Conservation (phyloP, 2,113 vertebrate species). For the Dissostichus mawsoni region DNA sequence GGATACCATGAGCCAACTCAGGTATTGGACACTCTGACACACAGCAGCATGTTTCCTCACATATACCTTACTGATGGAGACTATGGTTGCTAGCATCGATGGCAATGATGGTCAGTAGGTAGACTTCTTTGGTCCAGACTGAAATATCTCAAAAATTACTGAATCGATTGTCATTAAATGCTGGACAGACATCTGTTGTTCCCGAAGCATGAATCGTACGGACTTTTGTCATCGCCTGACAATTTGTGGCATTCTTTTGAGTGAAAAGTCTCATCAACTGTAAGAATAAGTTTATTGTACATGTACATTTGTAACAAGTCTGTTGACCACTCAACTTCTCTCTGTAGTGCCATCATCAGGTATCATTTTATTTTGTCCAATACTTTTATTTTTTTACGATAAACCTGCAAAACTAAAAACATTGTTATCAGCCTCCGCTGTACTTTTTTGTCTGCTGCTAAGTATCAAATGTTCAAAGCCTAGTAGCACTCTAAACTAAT, state of each 20-base stretch:
- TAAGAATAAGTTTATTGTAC: too few relatives aligned
- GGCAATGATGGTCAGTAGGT: background rate
- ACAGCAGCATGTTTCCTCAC: background rate
- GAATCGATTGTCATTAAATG: background rate
- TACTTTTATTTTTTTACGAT: background rate
- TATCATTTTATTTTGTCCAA: too few relatives aligned
- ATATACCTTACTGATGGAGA: background rate
- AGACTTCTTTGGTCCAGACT: background rate
- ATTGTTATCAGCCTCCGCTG: too few relatives aligned
- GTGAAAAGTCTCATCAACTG: background rate
- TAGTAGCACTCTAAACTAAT: background rate
- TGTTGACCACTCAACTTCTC: background rate
- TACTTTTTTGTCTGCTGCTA: background rate
- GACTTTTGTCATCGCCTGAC: background rate
- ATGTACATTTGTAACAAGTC: background rate
- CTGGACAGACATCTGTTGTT: background rate
- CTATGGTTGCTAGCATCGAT: background rate
- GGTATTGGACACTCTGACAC: slow-evolving; percentile 9
- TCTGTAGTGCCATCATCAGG: background rate
- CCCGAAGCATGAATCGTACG: background rate
- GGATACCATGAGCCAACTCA: slow-evolving; percentile 29
- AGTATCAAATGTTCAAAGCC: background rate
- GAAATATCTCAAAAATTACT: background rate
- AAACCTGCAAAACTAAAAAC: background rate
- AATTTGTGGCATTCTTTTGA: background rate